Evolutionary conservation across 2,797 vertebrate genomes (phyloP), one percentile per base, ranked within the genome.

Genomic region (Octomys mimax): DNA sequence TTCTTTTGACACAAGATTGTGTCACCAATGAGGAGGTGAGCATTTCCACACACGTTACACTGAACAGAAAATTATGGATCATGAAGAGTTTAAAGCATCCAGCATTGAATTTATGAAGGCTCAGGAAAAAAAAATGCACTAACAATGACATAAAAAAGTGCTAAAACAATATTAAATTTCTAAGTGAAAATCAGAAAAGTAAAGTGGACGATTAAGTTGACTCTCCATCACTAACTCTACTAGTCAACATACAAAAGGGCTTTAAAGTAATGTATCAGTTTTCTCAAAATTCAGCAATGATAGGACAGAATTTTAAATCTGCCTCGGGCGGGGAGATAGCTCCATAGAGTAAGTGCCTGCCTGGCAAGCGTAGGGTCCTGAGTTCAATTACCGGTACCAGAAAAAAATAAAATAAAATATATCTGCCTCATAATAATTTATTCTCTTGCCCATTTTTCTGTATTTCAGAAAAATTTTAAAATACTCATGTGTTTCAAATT

Each of bases 121-220:
- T 8, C 89, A 6, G 89, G n/a, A 62, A 49, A 33, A 39, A 39
- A 85, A 95, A 95, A 86, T 86, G 21, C 73, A 46, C 92, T 75
- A 31, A 42, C 18, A 87, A 94, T 52, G 18, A 42, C 10, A 49
- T 39, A 66, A 83, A 28, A 39, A 54, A 5, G n/a, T 93, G 13
- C 28, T 93, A 26, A 95, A 88, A 94, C 79, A 70, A 79, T 84
- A 70, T 86, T 89, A 91, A 95, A 87, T 77, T 61, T 92, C 36
- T 95, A 90, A 95, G 87, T 83, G 85, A 91, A 96, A 95, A 83
- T 18, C 54, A 80, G 36, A 68, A 64, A 97, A 94, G 21, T 28
- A 92, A 92, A 33, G 36, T 66, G 49, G 11, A 71, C 6, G 85
- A 14, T 87, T 89, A 84, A 84, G 33, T 71, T 62, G 22, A 87